Base-by-base conservation (phyloP, 2,888 invertebrate genomes). In the Clusia tigrina region DNA sequence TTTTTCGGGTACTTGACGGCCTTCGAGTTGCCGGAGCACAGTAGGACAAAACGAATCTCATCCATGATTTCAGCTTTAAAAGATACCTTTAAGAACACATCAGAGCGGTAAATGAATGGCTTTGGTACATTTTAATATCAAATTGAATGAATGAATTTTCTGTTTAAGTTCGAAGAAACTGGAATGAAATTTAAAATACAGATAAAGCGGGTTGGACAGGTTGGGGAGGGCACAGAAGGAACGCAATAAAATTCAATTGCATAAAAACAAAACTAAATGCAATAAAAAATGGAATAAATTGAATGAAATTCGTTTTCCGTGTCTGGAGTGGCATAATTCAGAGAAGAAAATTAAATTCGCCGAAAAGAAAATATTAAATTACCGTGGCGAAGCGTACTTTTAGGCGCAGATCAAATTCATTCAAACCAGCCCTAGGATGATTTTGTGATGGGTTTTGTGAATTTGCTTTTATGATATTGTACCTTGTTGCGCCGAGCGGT, bases 1-100 rank as follows among this genome's bases (percentile, higher is more conserved):
- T 74, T 74, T 64, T 81, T 79, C 1, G 81, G 81, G 65, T 88
- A 88, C 57, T 87, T 86, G 0, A 91, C 89, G 0, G 89, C 89
- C 76, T 92, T 93, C 0, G 89, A 88, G 56, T 90, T 89, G 24
- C 90, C 89, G 48, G 88, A 89, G 73, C 90, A 92, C 76, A 88
- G 87, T 1, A 90, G 78, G 26, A 93, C 87, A 75, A 94, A 93
- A 69, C 87, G 89, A 55, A 93, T 68, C 79, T 94, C 93, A 1
- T 88, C 89, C 56, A 86, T 83, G 24, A 92, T 77, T 77, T 91
- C 90, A 53, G 88, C 86, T 77, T 85, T 88, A 75, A 92, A 91
- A n/a, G 90, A 82, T 1, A 89, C 85, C 88, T 91, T 12, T 20
- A 48, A 3, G 48, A 6, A 32, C n/a, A n/a, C n/a, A n/a, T n/a